These are phyloP conservation scores for Exephanes ischioxanthus DNA, from an alignment of 2,888 invertebrate genomes.

Conservation along the genomic window DNA sequence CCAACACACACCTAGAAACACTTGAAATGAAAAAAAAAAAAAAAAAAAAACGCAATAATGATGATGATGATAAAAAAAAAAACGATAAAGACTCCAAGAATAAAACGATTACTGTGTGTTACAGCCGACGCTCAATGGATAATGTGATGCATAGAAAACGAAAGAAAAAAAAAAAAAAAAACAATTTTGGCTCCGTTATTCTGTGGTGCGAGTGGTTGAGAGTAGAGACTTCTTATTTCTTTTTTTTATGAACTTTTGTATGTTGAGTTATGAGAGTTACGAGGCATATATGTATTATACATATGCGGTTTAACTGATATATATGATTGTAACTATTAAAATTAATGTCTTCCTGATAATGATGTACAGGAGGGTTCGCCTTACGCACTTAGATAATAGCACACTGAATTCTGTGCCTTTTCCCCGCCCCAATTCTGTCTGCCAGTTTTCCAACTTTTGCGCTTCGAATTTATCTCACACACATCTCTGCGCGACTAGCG, in stretches of 20 bases:
- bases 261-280: slow-evolving; percentile 66
- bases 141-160: slow-evolving; percentile 69
- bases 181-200: slow-evolving; percentile 81
- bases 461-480: slow-evolving; percentile 61
- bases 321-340: slow-evolving; percentile 66
- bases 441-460: slow-evolving; percentile 33
- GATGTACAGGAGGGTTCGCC: slow-evolving; percentile 74
- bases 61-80: slow-evolving; percentile 16
- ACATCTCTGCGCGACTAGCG: slow-evolving; percentile 52
- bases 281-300: slow-evolving; percentile 63
- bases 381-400: slow-evolving; percentile 75
- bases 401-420: slow-evolving; percentile 80
- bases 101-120: slow-evolving; percentile 60
- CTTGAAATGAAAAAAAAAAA: slow-evolving; percentile 46
- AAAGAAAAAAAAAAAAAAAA: slow-evolving; percentile 56
- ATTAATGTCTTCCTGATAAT: slow-evolving; percentile 77
- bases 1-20: slow-evolving; percentile 68
- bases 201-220: slow-evolving; percentile 79
- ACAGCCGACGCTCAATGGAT: slow-evolving; percentile 71
- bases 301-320: slow-evolving; percentile 61
- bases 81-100: slow-evolving; percentile 60
- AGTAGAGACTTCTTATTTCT: slow-evolving; percentile 66
- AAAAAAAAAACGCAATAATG: slow-evolving; percentile 26
- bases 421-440: slow-evolving; percentile 72
- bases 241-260: slow-evolving; percentile 67